A percentile compares a stretch with the other conserved stretches of the same genome.
These are phyloP conservation scores for Oryzias celebensis DNA, from an alignment of 2,113 vertebrate genomes.

Conservation along the genomic window DNA sequence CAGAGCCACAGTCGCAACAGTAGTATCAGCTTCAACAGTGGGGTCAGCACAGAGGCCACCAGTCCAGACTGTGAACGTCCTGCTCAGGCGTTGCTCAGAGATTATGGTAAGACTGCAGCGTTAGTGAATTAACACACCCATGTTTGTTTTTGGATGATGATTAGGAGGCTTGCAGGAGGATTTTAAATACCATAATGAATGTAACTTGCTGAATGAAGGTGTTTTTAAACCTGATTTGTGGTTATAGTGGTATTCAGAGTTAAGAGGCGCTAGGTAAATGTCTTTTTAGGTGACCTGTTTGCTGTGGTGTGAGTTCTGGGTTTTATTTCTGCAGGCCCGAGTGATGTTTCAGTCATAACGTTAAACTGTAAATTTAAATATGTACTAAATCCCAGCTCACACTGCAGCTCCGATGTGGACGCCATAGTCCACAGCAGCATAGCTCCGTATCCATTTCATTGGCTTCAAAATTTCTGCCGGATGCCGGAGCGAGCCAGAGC, in stretches of 20 bases:
- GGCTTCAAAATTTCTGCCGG: too few species aligned
- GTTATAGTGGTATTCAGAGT: slow-evolving; percentile 71
- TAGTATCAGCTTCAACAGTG: slow-evolving; percentile 88
- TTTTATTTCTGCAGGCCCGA: slow-evolving; percentile 20
- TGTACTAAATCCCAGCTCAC: too few species aligned
- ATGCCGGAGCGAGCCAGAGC: too few species aligned
- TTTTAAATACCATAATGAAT: background rate
- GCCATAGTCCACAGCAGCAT: too few species aligned
- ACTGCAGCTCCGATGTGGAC: too few species aligned
- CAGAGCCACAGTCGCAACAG: slow-evolving; percentile 92
- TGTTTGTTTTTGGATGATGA: background rate
- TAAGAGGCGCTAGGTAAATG: slow-evolving; percentile 72
- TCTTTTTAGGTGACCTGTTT: slow-evolving; percentile 67
- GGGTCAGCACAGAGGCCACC: slow-evolving; percentile 87
- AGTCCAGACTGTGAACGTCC: slow-evolving; percentile 91
- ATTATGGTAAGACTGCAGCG: slow-evolving; percentile 85
- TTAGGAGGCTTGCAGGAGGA: background rate
- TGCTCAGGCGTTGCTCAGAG: slow-evolving; percentile 87
- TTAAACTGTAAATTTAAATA: background rate
- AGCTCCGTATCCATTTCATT: too few species aligned
- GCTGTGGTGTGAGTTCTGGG: slow-evolving; percentile 43
- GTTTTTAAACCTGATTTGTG: slow-evolving; percentile 65
- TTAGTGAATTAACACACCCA: slow-evolving; percentile 5
- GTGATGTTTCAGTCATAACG: background rate
- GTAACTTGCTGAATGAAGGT: slow-evolving; percentile 26